Evolutionary conservation across 2,113 vertebrate species (phyloP), one percentile per base, ranked within the genome.

Genomic region (Hucho hucho): DNA sequence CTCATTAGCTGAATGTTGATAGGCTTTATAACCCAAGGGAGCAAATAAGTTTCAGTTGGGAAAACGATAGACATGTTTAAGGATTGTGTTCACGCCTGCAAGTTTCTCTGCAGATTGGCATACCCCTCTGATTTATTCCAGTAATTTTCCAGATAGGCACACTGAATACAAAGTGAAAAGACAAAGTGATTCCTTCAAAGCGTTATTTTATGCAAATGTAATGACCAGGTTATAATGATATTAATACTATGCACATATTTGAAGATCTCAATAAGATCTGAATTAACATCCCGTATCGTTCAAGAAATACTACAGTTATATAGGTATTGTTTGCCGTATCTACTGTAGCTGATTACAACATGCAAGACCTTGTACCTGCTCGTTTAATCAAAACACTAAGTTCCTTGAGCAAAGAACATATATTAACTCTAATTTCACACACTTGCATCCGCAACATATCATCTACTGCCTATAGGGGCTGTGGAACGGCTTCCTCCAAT

Each of bases 151-250:
- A 70, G 13, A 53, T 53, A 18, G 49, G 49, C 46, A 29, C 22
- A 9, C 76, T 67, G 82, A 80, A 84, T 79, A 72, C 79, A 81
- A 81, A 84, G 71, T 47, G 69, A 81, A 81, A 65, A 67, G 58
- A 77, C 72, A 70, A 32, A 67, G 72, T 64, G 64, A 71, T 75
- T 71, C 72, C 70, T 71, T n/a, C 49, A 64, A 72, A 73, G 74
- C 64, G 69, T 84, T 81, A 72, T 76, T 79, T 81, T 74, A 84
- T 84, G 82, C 79, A 76, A 81, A 84, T 81, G 64, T 71, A 72
- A 80, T 74, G 69, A 67, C 73, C 75, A 69, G 72, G 71, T 75
- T 76, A 43, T 79, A 81, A 81, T 81, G 24, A 79, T 69, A 76
- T 74, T 81, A 79, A 84, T 81, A 64, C 74, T 64, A 72, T 81